A percentile compares a stretch with the other conserved stretches of the same genome.
These are phyloP conservation scores for Chlorops oryzae DNA, from an alignment of 1,140 invertebrate species.

Conservation along the genomic window DNA sequence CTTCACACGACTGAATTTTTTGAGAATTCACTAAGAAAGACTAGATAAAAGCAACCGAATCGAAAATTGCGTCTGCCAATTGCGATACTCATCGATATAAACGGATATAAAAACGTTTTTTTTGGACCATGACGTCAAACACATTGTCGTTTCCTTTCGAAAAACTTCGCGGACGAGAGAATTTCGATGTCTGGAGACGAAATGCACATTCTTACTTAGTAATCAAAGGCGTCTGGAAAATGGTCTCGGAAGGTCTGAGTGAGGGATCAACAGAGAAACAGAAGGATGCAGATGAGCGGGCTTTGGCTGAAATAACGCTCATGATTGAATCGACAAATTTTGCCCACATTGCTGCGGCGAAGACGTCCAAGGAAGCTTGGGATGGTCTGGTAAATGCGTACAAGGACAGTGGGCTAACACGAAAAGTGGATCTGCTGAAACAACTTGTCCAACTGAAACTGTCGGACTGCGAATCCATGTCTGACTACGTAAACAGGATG, in stretches of 20 bases:
- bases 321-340: conserved; percentile 10
- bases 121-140: too few relatives aligned
- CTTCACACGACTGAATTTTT: too few relatives aligned
- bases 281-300: conserved; percentile 1
- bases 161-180: conserved; percentile 3
- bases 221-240: not conserved
- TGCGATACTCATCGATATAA: too few relatives aligned
- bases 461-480: conserved; percentile 1
- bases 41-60: too few relatives aligned
- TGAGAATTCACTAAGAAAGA: too few relatives aligned
- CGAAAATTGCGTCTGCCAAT: too few relatives aligned
- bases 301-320: conserved; percentile 11
- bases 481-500: not conserved
- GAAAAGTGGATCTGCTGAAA: conserved; percentile 6
- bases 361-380: conserved; percentile 6
- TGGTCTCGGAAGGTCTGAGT: conserved; percentile 3
- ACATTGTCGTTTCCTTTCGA: conserved; percentile 1
- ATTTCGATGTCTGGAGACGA: conserved; percentile 5
- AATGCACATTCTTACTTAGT: conserved; percentile 10
- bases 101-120: too few relatives aligned
- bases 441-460: conserved; percentile 8
- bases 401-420: conserved; percentile 1
- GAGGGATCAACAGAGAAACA: not conserved
- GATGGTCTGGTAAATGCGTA: conserved; percentile 3
- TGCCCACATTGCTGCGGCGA: not conserved